These are phyloP conservation scores for Heliconius cydno DNA, from an alignment of 2,888 invertebrate species.

Conservation along the genomic window DNA sequence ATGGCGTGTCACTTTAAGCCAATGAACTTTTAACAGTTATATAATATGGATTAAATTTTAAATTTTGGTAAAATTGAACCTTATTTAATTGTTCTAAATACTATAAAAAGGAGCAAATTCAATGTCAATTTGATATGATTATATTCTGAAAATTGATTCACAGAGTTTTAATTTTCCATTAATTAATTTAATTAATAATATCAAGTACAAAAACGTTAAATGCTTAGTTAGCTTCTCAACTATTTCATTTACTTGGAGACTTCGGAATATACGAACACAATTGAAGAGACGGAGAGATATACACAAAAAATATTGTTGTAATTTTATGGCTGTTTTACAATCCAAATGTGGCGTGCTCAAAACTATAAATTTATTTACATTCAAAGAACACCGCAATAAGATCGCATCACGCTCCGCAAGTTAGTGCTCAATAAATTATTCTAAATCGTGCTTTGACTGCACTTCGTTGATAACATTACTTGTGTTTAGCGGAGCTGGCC, in stretches of 20 bases:
- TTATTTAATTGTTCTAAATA: not conserved
- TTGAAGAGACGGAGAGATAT: not conserved
- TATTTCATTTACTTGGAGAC: not conserved
- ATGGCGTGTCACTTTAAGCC: constrained; percentile 34
- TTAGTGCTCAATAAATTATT: constrained; percentile 46
- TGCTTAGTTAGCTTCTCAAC: not conserved
- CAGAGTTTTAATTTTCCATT: not conserved
- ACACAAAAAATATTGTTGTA: constrained; percentile 3
- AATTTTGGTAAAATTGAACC: not conserved
- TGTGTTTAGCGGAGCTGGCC: constrained; percentile 36
- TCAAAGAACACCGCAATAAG: constrained; percentile 47
- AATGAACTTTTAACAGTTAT: constrained; percentile 33
- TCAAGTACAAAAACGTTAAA: not conserved
- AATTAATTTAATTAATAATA: not conserved
- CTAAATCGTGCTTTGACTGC: constrained; percentile 45
- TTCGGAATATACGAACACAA: not conserved
- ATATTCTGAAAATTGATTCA: not conserved
- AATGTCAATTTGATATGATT: not conserved
- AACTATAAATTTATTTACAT: constrained; percentile 44
- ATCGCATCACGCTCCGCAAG: constrained; percentile 45
- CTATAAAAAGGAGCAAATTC: not conserved
- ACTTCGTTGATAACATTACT: constrained; percentile 41
- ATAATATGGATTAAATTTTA: not conserved
- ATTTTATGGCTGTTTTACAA: constrained; percentile 29
- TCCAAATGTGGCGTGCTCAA: constrained; percentile 33